These are phyloP conservation scores for human (Homo sapiens) DNA, from an alignment of 2,113 vertebrate species.

Conservation along the genomic window DNA sequence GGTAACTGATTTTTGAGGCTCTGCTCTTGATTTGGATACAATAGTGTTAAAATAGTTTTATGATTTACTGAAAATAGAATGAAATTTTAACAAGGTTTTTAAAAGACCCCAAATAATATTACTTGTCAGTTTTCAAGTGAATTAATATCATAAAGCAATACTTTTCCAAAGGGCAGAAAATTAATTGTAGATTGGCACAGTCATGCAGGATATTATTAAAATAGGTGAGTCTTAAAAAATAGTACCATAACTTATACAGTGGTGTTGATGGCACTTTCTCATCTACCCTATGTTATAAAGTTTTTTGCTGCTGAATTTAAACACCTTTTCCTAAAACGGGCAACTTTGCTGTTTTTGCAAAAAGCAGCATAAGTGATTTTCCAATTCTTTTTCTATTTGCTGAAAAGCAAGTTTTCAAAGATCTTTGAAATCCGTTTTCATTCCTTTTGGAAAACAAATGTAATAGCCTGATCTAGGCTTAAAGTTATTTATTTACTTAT, in stretches of 20 bases:
- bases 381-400: conserved; percentile 9
- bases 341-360: not conserved
- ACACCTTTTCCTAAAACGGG: conserved; percentile 8
- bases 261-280: not conserved
- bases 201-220: conserved; percentile 15
- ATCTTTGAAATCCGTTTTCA: conserved; percentile 22
- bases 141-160: conserved; percentile 14
- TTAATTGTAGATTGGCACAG: not conserved
- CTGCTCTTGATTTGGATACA: not conserved
- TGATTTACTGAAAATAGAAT: conserved; percentile 40
- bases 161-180: conserved; percentile 28
- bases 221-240: not conserved
- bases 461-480: not conserved
- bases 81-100: conserved; percentile 40
- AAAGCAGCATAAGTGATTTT: not conserved
- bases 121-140: conserved; percentile 37
- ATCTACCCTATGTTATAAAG: not conserved
- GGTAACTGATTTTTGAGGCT: conserved; percentile 15
- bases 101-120: not conserved
- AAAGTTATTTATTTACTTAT: not conserved
- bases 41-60: conserved; percentile 40
- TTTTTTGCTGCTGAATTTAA: not conserved
- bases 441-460: conserved; percentile 40
- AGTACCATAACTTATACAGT: not conserved
- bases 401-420: conserved; percentile 43